phyloP scores from a whole-genome alignment of 1,140 invertebrate genomes.

The Aphidius ervi region DNA sequence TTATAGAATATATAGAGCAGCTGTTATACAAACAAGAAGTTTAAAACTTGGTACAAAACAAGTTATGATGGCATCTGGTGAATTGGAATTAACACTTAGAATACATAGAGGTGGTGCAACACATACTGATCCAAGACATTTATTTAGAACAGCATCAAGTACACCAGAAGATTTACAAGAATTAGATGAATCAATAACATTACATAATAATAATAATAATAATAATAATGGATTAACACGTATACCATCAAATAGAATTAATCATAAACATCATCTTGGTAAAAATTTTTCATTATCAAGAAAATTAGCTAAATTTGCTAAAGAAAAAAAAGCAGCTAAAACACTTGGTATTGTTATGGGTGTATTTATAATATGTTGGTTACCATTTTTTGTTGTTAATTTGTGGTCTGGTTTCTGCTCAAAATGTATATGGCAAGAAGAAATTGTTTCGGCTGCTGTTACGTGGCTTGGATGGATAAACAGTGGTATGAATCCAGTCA shows the following conservation, averaged over 20 bases:
- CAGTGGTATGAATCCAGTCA: constrained; percentile 96
- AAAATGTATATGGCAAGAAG: constrained; percentile 80
- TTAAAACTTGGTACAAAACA: constrained; percentile 85
- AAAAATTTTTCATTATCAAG: constrained; percentile 87
- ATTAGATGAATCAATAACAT: constrained; percentile 61
- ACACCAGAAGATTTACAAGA: constrained; percentile 66
- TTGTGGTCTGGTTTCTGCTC: constrained; percentile 85
- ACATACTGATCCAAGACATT: constrained; percentile 38
- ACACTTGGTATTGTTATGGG: constrained; percentile 94
- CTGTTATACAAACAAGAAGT: constrained; percentile 85
- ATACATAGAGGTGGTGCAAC: constrained; percentile 83
- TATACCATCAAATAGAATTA: constrained; percentile 54
- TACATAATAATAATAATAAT: constrained; percentile 46
- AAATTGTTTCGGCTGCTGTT: constrained; percentile 87
- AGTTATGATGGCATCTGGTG: constrained; percentile 75
- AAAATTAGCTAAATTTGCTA: constrained; percentile 87
- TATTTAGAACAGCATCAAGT: constrained; percentile 58
- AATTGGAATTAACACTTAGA: constrained; percentile 77
- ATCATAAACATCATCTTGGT: constrained; percentile 53
- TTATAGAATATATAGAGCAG: constrained; percentile 90
- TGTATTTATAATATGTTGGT: constrained; percentile 97
- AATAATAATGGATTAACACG: constrained; percentile 66
- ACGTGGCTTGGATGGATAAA: constrained; percentile 99
- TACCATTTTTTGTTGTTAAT: constrained; percentile 98
- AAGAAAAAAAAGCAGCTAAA: constrained; percentile 95